Base-by-base conservation (phyloP, 2,888 invertebrate genomes). In the Dynastes tityus region DNA sequence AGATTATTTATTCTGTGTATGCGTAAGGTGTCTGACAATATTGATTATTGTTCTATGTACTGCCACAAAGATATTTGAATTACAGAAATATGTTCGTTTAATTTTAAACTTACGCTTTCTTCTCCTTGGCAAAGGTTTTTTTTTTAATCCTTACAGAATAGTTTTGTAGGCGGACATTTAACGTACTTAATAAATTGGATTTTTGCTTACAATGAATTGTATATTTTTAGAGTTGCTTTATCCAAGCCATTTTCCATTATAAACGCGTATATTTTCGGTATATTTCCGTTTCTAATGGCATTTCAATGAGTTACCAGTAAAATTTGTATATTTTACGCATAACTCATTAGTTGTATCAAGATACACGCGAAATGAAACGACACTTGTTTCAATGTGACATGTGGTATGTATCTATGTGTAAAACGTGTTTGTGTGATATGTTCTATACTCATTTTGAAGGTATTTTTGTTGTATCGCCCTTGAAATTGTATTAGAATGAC, bases 1-100 rank as follows among this genome's bases (percentile, higher is more conserved):
- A 55, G 11, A 71, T 73, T 73, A 40, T 73, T 73, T 61, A 29
- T 37, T 71, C 45, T 37, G 22, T 73, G 53, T 73, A 32, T 27
- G 5, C 71, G 29, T 32, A 53, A 11, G 45, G 8, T 73, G 45
- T 61, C 16, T 71, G 6, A 16, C 58, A 73, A 73, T 73, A 73
- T 73, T 55, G 51, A 58, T 61, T 11, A 53, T 53, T 53, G 29
- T n/a, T 40, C 55, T 55, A 40, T 37, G 37, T 32, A 65, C 8
- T 65, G 13, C 22, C 49, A 2, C 37, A 13, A 40, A 65, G 65
- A 5, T 37, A 22, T 65, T 40, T 37, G 37, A 37, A 65, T 37
- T 65, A 13, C 37, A 37, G 5, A 65, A 13, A 40, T 37, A n/a
- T 37, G 1, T 40, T 13, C 11, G 51, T 3, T 37, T 37, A 37